phyloP scores from a whole-genome alignment of 2,113 vertebrate species.

The Dendropsophus ebraccatus region DNA sequence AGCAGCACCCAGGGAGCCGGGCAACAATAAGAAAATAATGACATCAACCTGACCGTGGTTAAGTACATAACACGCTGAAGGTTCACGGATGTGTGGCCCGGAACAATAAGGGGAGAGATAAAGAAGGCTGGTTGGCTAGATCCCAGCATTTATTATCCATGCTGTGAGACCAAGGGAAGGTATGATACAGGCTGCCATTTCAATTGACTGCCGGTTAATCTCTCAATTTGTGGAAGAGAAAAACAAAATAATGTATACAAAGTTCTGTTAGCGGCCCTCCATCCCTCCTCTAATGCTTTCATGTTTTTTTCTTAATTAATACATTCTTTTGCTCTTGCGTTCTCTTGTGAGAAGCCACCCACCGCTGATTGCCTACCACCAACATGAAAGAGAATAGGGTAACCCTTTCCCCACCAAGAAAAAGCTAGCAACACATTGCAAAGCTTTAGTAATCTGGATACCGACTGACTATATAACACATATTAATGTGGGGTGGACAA shows the following conservation, averaged over 20 bases:
- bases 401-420: conserved; percentile 16
- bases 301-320: conserved; percentile 60
- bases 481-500: neutral
- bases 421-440: conserved; percentile 10
- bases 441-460: conserved; percentile 34
- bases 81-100: conserved; percentile 86
- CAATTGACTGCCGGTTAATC: conserved; percentile 87
- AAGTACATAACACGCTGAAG: conserved; percentile 90
- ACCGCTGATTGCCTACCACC: conserved; percentile 51
- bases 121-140: conserved; percentile 75
- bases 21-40: conserved; percentile 92
- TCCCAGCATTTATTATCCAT: conserved; percentile 85
- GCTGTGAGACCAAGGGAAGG: conserved; percentile 83
- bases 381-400: conserved; percentile 49
- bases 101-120: conserved; percentile 85
- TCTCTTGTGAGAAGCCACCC: conserved; percentile 52
- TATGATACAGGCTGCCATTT: conserved; percentile 83
- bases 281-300: conserved; percentile 56
- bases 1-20: conserved; percentile 85
- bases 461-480: conserved; percentile 31
- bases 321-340: conserved; percentile 54
- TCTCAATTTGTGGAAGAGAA: conserved; percentile 80
- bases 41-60: conserved; percentile 90
- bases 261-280: conserved; percentile 54
- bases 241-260: conserved; percentile 66